Evolutionary conservation across 2,888 invertebrate genomes (phyloP), one percentile per base, ranked within the genome.

Genomic region (Xanthia togata): DNA sequence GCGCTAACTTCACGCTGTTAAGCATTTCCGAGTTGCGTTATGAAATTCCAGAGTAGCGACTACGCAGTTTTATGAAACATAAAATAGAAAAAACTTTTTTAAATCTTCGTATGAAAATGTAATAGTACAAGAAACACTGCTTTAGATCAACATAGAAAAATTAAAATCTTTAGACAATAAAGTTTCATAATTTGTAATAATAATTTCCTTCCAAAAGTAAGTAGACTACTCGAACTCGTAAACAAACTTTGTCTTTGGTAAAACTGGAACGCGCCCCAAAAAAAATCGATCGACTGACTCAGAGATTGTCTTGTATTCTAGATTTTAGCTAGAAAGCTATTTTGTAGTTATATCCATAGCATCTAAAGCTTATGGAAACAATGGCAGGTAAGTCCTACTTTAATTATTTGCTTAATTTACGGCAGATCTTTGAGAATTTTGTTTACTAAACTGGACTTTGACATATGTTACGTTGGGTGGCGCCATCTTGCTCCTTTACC

Each of bases 401-500:
- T 62, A 31, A 68, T 79, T 71, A 73, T 73, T 71, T 62, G 14
- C 31, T 2, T 26, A 4, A 14, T 60, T n/a, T 60, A 63, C 12
- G n/a, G n/a, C 20, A 26, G 47, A 41, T 26, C 12, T 50, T 44
- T n/a, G 35, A 57, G 35, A 68, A 82, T 71, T 74, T 85, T 91
- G 90, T 91, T 90, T 91, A 90, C 85, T 87, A 91, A 88, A 74
- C 82, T 82, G 76, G 73, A 89, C 76, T 90, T 92, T 96, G 96
- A 96, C 96, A 92, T 94, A 89, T 93, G 92, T 89, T 64, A 70
- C 79, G 82, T 82, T 79, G 64, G 85, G 92, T 91, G 93, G 91
- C 96, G 96, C 96, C 96, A 96, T 96, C 94, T 96, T 96, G 92
- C 67, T 85, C 62, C 84, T 86, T 89, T 84, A 35, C 41, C 78